Evolutionary conservation across 2,113 vertebrate species (phyloP), one percentile per base, ranked within the genome.

Genomic region (Ptychochromis oligacanthus): DNA sequence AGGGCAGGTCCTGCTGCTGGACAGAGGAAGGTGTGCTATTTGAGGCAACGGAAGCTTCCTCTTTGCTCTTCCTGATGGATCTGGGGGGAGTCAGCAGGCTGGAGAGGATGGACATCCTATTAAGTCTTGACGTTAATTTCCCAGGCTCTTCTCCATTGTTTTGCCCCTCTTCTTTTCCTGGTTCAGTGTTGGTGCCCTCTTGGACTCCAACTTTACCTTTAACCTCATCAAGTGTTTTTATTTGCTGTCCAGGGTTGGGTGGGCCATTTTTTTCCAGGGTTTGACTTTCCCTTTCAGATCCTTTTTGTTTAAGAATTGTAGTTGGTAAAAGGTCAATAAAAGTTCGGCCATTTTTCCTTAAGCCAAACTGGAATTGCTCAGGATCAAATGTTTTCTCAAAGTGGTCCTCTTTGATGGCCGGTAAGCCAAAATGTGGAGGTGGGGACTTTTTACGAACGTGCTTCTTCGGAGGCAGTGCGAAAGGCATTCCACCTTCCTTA

Each of bases 301-400:
- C 96, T 74, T 96, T 96, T 93, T 96, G 93, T 94, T 97, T 97
- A 0, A 99, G 90, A 31, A 97, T 81, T 86, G 96, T 95, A 31
- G 95, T 88, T 0, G 97, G 97, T 9, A 97, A 95, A 26, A 93
- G 88, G 57, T 97, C 96, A 60, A 88, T 91, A 0, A 89, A 61
- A 72, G 78, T 92, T 1, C 28, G 82, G 6, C 91, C 92, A 57
- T 93, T 96, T 89, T 96, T 97, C 76, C 97, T 95, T 75, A 98
- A 93, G 7, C 98, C 98, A 64, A 98, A 95, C 49, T 96, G 96
- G 80, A 99, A 99, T 20, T 96, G 34, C 0, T 91, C 95, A 38
- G 97, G 96, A 90, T 99, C 97, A 75, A 99, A 96, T 1, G 96
- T 94, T 90, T 96, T 98, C 92, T 99, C 98, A 57, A 97, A 95